Base-by-base conservation (phyloP, 2,888 invertebrate genomes). In the Volucella bombylans region DNA sequence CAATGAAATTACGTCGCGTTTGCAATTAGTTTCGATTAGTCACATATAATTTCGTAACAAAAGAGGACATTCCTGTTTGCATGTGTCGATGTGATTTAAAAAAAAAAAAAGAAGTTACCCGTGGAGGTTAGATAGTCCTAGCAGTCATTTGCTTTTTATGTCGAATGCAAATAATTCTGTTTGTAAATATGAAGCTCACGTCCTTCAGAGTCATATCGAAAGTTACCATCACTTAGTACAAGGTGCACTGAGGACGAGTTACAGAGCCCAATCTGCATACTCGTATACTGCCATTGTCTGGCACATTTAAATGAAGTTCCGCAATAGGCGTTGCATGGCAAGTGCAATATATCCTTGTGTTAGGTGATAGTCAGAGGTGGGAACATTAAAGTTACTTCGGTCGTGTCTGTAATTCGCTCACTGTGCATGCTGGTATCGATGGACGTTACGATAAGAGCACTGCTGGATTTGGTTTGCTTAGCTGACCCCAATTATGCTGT, bases 251-350 rank as follows among this genome's bases (percentile, higher is more conserved):
- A 74, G 67, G 49, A n/a, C 43, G 31, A 76, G 74, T 76, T 67
- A 59, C 49, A 38, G 18, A 59, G 41, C 43, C 41, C 23, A 31
- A 12, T n/a, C n/a, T 0, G 52, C 18, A 23, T 54, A 18, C 67
- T 49, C 65, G 50, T 67, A 31, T 1, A 18, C 61, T 54, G 43
- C 15, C n/a, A 31, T 39, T 67, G 31, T 67, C 74, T 64, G 68
- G 69, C 80, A 74, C 62, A 74, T 64, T 81, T 76, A 69, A 74
- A 64, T 69, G 68, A 61, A 68, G 50, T 74, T 74, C 80, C 80
- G 76, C 68, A 81, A 31, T 68, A 62, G 74, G 80, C 68, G 74
- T 74, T 74, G 55, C 62, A 31, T 31, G 31, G 31, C 31, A 31
- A 6, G 31, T 23, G 65, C 2, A 59, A 65, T 79, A 73, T 73